phyloP scores from a whole-genome alignment of 2,113 vertebrate species.

The Meriones unguiculatus region DNA sequence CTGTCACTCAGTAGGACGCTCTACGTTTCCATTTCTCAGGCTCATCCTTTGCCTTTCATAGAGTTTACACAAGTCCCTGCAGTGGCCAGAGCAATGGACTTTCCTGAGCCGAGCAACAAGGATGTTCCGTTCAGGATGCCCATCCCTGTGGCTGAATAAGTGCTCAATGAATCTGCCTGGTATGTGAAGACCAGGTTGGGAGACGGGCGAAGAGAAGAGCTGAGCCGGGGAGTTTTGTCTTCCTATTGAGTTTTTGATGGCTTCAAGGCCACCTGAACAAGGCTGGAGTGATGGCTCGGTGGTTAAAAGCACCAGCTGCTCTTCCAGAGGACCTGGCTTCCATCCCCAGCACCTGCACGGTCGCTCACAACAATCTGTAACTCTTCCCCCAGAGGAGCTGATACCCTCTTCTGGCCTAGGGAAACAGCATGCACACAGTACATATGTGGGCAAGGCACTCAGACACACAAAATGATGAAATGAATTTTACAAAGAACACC shows the following conservation, averaged over 20 bases:
- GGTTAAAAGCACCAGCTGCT: background rate
- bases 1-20: background rate
- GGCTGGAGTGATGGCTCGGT: background rate
- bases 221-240: background rate
- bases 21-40: background rate
- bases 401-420: no score
- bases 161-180: background rate
- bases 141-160: background rate
- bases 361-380: background rate
- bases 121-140: background rate
- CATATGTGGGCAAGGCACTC: background rate
- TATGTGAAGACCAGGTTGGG: background rate
- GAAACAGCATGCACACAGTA: no score
- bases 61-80: background rate
- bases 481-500: background rate
- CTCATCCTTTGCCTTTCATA: background rate
- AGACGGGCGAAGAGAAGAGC: background rate
- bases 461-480: background rate
- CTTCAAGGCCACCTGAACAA: background rate
- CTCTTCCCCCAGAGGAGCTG: no score
- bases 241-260: background rate
- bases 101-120: fast-evolving
- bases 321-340: background rate
- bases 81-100: background rate
- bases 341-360: background rate